phyloP scores from a whole-genome alignment of 2,113 vertebrate genomes.

The Proterorhinus semilunaris region DNA sequence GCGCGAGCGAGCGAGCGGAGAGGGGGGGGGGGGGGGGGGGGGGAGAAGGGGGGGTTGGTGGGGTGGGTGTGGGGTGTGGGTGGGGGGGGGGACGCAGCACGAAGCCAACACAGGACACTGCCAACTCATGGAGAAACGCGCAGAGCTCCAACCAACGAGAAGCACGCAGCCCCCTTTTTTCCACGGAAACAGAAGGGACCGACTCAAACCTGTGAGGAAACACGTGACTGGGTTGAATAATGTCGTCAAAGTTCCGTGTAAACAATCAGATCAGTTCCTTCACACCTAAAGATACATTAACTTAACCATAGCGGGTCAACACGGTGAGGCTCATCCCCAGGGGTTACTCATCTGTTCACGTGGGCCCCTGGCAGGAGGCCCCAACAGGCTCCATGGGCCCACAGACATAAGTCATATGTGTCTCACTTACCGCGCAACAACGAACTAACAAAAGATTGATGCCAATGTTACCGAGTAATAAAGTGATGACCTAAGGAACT shows the following conservation, averaged over 20 bases:
- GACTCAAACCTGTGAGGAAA: neutral
- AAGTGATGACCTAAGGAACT: no score
- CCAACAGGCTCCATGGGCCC: neutral
- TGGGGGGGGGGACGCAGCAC: constrained; percentile 63
- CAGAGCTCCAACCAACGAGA: constrained; percentile 70
- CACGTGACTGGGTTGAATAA: neutral
- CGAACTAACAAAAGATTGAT: neutral
- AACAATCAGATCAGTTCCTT: neutral
- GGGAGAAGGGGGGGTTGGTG: no score
- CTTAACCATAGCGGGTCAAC: no score
- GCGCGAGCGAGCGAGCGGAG: constrained; percentile 61
- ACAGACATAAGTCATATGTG: neutral
- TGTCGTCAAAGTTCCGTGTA: neutral
- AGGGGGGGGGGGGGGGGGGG: constrained; percentile 43
- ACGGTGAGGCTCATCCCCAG: neutral
- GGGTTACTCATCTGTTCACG: neutral
- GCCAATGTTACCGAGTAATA: neutral
- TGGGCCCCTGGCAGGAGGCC: neutral
- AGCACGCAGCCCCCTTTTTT: constrained; percentile 53
- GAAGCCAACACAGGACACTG: constrained; percentile 74
- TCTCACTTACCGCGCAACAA: neutral
- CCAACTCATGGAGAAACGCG: constrained; percentile 76
- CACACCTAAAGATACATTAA: neutral
- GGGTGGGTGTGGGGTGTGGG: constrained; percentile 46
- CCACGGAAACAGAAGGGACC: constrained; percentile 11